A percentile compares a stretch with the other conserved stretches of the same genome.
phyloP scores from a whole-genome alignment of 2,888 invertebrate genomes.

The Ariolimax columbianus region DNA sequence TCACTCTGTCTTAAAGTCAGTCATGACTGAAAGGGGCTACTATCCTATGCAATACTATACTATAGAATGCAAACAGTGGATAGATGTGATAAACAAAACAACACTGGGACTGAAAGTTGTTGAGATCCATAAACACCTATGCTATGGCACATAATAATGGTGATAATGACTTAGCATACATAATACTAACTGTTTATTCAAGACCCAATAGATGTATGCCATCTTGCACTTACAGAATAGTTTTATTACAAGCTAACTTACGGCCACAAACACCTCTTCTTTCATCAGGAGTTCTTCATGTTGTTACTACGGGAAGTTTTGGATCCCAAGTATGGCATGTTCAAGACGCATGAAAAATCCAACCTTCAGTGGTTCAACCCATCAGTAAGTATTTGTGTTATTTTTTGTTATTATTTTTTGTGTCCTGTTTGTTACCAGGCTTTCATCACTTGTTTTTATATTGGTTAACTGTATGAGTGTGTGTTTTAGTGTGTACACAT shows the following conservation, averaged over 20 bases:
- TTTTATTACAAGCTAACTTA: not conserved
- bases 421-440: not conserved
- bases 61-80: too few relatives aligned
- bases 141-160: too few relatives aligned
- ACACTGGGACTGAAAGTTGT: too few relatives aligned
- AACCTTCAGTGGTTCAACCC: slow-evolving; percentile 94
- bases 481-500: too few relatives aligned
- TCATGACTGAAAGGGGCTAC: too few relatives aligned
- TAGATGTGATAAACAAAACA: too few relatives aligned
- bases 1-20: too few relatives aligned
- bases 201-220: not conserved
- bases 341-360: slow-evolving; percentile 93
- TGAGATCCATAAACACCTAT: too few relatives aligned
- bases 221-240: not conserved
- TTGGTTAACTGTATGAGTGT: too few relatives aligned
- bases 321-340: slow-evolving; percentile 99
- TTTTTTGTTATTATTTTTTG: not conserved
- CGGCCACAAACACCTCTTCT: not conserved
- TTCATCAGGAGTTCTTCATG: slow-evolving; percentile 90
- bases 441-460: too few relatives aligned
- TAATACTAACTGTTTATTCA: not conserved
- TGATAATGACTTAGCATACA: too few relatives aligned
- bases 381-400: slow-evolving; percentile 54
- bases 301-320: slow-evolving; percentile 91
- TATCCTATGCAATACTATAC: too few relatives aligned